Conservation (phyloP, 2,888 invertebrate species). For the Lypha dubia region DNA sequence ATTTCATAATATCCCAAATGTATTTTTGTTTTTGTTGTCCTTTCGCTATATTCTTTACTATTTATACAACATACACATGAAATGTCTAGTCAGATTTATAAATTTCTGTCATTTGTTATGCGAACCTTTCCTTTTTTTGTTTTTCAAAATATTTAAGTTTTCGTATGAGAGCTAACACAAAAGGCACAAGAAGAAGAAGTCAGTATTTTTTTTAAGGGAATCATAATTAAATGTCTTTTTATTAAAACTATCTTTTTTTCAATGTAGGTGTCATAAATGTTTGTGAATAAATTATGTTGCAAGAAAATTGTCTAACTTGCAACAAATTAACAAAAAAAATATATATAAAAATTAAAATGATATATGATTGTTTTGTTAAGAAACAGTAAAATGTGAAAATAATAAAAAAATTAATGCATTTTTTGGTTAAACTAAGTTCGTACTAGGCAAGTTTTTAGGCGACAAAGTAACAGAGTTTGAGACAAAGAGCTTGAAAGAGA, state of each 20-base stretch:
- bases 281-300: neutral
- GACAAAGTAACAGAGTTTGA: too few species aligned
- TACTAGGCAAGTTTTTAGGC: too few species aligned
- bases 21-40: too few species aligned
- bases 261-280: conserved; percentile 1
- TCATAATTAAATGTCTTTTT: conserved; percentile 30
- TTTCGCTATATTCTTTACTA: neutral
- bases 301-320: neutral
- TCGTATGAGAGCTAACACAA: neutral
- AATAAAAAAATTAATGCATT: too few species aligned
- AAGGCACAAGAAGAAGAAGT: neutral
- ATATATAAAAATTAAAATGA: too few species aligned
- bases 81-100: conserved; percentile 59
- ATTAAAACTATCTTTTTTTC: conserved; percentile 23
- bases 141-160: conserved; percentile 42
- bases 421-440: too few species aligned
- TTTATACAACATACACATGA: conserved; percentile 14
- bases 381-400: too few species aligned
- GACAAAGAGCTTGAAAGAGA: too few species aligned
- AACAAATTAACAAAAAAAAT: neutral
- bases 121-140: conserved; percentile 37
- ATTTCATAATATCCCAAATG: conserved; percentile 40
- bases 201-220: neutral
- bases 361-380: too few species aligned
- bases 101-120: conserved; percentile 45